Percentiles rank a stretch among this genome's conserved stretches.
Conservation (phyloP, 1,140 invertebrate genomes). For the Ceratina calcarata region DNA sequence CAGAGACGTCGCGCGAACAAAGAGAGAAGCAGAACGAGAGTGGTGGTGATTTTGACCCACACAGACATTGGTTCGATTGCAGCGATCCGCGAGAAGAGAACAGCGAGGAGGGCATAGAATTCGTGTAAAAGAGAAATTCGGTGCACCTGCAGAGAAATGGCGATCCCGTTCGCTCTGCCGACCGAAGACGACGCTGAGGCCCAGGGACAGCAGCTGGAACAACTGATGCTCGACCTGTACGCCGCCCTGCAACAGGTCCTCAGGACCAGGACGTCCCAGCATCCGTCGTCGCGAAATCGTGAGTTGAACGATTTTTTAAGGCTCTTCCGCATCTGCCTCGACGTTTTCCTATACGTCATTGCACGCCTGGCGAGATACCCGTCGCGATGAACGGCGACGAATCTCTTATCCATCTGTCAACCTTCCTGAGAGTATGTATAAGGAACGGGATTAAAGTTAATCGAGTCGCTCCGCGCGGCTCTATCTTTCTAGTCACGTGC, state of each 20-base stretch:
- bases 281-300: constrained; percentile 78
- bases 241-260: constrained; percentile 76
- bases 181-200: constrained; percentile 73
- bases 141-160: constrained; percentile 65
- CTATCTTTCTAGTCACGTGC: background rate
- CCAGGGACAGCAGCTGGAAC: constrained; percentile 74
- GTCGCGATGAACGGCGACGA: background rate
- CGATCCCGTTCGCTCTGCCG: constrained; percentile 74
- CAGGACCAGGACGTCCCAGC: constrained; percentile 71
- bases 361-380: background rate
- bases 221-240: constrained; percentile 77
- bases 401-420: background rate
- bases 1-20: background rate
- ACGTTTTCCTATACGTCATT: constrained; percentile 5
- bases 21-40: background rate
- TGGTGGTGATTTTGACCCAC: constrained; percentile 38
- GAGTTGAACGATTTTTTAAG: constrained; percentile 66
- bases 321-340: background rate
- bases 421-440: background rate
- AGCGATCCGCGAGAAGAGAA: constrained; percentile 31
- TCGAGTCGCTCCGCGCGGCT: background rate
- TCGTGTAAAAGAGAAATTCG: too few relatives aligned
- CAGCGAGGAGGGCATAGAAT: background rate
- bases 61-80: constrained; percentile 56
- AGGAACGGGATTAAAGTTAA: background rate